phyloP scores from a whole-genome alignment of 1,140 invertebrate species.

The Pentalonia nigronervosa region DNA sequence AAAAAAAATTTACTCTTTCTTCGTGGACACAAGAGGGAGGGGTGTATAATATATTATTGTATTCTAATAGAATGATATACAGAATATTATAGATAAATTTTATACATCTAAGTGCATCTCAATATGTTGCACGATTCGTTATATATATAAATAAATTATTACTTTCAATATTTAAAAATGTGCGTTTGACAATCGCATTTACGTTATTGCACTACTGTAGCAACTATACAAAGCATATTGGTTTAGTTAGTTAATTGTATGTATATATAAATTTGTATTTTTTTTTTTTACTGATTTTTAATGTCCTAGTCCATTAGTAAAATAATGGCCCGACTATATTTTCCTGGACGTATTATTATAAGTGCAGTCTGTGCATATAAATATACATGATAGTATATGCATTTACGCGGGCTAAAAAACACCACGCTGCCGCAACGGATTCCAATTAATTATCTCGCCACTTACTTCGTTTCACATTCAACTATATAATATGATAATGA shows the following conservation, averaged over 20 bases:
- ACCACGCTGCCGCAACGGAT: neutral
- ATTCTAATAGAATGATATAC: too few species aligned
- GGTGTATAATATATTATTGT: too few species aligned
- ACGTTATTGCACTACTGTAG: neutral
- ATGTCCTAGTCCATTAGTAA: neutral
- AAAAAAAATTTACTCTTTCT: too few species aligned
- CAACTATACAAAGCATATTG: neutral
- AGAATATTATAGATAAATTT: too few species aligned
- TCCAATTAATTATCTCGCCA: conserved; percentile 26
- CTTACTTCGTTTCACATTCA: neutral
- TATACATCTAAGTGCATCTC: neutral
- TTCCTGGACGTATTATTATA: neutral
- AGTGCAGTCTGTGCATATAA: neutral
- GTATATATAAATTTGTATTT: too few species aligned
- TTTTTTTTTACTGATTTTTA: neutral
- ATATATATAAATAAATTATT: neutral
- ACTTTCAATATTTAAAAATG: neutral
- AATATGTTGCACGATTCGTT: neutral
- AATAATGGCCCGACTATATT: neutral
- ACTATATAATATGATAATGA: conserved; percentile 28
- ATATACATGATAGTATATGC: neutral
- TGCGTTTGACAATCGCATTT: neutral
- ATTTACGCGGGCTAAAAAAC: conserved; percentile 28
- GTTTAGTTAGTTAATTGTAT: neutral
- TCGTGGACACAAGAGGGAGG: too few species aligned